Conservation (phyloP, 2,113 vertebrate genomes). For the Thunnus thynnus region DNA sequence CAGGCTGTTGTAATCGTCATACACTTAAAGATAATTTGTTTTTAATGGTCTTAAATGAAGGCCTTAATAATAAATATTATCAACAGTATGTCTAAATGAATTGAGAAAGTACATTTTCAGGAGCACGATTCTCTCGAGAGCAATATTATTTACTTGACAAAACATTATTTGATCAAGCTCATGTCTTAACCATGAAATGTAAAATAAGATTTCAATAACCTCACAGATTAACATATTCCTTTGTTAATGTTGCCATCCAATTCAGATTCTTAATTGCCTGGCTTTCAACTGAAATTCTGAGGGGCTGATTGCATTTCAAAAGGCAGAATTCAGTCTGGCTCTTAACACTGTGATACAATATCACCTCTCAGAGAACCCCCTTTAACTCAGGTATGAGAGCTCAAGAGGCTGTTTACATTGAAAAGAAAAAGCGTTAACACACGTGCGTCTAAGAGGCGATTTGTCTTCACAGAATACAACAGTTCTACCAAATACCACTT, state of each 20-base stretch:
- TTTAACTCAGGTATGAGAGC: constrained; percentile 80
- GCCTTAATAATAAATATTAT: constrained; percentile 10
- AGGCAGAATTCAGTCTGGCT: constrained; percentile 77
- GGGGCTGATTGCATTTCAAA: constrained; percentile 84
- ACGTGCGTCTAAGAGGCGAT: constrained; percentile 70
- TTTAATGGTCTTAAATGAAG: constrained; percentile 4
- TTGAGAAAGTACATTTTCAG: constrained; percentile 44
- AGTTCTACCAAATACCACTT: constrained; percentile 75
- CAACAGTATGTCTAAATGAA: constrained; percentile 22
- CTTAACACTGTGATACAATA: constrained; percentile 71
- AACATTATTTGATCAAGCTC: constrained; percentile 71
- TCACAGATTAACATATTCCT: constrained; percentile 75
- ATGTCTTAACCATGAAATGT: constrained; percentile 76
- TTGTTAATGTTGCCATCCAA: constrained; percentile 72
- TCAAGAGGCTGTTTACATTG: constrained; percentile 83
- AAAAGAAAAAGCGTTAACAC: constrained; percentile 70
- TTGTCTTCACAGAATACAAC: constrained; percentile 78
- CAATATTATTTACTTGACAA: constrained; percentile 65
- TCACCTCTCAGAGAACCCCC: constrained; percentile 75
- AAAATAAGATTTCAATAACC: constrained; percentile 75
- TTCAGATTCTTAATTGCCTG: constrained; percentile 79
- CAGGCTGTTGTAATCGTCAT: not conserved
- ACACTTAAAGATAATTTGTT: constrained; percentile 5
- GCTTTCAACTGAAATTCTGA: constrained; percentile 79
- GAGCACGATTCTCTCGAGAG: constrained; percentile 36